Conservation (phyloP, 2,888 invertebrate genomes). For the Zeuzera pyrina region DNA sequence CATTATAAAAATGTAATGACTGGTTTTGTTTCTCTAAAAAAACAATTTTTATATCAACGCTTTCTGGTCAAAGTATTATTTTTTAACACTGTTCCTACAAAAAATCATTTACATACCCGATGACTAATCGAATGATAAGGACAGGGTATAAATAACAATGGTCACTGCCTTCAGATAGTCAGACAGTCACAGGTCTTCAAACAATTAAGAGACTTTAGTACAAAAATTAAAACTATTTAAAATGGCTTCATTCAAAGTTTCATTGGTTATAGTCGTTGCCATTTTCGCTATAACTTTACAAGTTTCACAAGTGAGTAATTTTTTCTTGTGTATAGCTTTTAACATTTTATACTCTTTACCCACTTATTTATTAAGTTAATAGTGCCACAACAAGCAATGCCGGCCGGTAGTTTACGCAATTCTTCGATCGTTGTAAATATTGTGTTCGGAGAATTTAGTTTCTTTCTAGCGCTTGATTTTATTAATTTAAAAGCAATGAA, state of each 20-base stretch:
- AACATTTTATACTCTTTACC: no score
- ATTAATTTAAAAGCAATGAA: no score
- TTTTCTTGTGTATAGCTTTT: background rate
- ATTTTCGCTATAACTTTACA: conserved; percentile 1
- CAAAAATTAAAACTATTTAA: background rate
- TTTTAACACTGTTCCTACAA: background rate
- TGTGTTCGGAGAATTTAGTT: no score
- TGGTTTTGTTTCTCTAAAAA: no score
- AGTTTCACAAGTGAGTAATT: conserved; percentile 2
- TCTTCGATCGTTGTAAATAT: no score
- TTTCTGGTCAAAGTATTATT: no score
- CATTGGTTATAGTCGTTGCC: background rate
- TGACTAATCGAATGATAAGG: background rate
- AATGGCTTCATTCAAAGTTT: background rate
- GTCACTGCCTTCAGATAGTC: background rate
- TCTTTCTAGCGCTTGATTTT: no score
- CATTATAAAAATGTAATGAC: no score
- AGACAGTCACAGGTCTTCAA: background rate
- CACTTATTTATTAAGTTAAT: no score
- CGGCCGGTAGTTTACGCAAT: no score
- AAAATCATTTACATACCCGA: background rate
- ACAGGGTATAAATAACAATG: background rate
- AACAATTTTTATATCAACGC: no score
- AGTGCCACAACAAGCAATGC: no score
- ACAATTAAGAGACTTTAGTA: background rate